Evolutionary conservation across 2,113 vertebrate genomes (phyloP).

Genomic region (Aspidoscelis tigris): DNA sequence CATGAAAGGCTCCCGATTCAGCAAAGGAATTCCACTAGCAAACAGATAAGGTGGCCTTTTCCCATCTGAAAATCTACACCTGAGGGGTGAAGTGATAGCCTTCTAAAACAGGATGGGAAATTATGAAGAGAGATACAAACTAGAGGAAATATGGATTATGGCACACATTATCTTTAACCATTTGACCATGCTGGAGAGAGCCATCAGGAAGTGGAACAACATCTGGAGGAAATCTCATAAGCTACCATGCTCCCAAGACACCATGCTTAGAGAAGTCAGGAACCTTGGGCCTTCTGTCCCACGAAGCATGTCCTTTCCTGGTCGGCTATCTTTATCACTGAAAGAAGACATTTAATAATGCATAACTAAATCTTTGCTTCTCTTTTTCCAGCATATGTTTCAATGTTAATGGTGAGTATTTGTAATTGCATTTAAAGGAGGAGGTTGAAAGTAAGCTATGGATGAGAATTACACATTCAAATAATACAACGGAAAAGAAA

Average conservation of each 20-base stretch:
- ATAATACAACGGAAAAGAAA: neutral
- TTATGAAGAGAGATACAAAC: neutral
- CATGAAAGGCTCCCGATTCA: neutral
- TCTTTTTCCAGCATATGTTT: conserved; percentile 40
- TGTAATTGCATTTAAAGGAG: conserved; percentile 42
- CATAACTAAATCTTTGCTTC: conserved; percentile 32
- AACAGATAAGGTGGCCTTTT: neutral
- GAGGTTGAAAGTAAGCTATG: conserved; percentile 37
- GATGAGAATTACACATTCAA: conserved; percentile 17
- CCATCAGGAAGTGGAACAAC: neutral
- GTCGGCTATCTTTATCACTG: neutral
- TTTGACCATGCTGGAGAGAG: neutral
- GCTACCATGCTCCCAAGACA: neutral
- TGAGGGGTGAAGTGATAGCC: neutral
- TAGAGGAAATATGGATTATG: neutral
- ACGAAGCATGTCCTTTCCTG: neutral
- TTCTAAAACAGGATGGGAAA: neutral
- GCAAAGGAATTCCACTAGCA: neutral
- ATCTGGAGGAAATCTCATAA: neutral
- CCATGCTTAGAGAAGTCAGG: neutral
- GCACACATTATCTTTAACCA: neutral
- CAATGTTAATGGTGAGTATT: conserved; percentile 38
- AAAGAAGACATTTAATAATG: conserved; percentile 32
- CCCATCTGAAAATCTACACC: neutral
- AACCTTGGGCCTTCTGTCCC: neutral